Base-by-base conservation (phyloP, 2,888 invertebrate genomes). In the Himalopsyche kuldschensis region DNA sequence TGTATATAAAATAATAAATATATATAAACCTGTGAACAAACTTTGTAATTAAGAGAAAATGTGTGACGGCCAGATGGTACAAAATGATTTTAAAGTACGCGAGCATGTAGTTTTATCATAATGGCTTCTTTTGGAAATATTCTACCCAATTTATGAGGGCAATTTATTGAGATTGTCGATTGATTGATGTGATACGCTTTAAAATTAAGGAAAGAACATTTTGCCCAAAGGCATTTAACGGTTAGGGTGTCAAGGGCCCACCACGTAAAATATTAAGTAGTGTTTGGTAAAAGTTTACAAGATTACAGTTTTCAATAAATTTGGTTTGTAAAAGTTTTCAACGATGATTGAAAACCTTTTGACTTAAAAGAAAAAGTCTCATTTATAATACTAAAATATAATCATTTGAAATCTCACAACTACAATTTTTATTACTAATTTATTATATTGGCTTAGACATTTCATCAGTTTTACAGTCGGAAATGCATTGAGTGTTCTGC, bases 121-220 rank as follows among this genome's bases (percentile, higher is more conserved):
- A 83, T 80, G 80, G 77, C 83, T 80, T 80, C 76, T 83, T 82
- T 83, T 75, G 48, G 32, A 82, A 63, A 79, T 78, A 48, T 35
- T 32, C 63, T 41, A 69, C 35, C 41, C 78, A 63, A 82, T 82
- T 82, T 78, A 82, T 63, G 31, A 69, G 15, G 69, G 78, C 82
- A 78, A 82, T 82, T 78, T 55, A 24, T 78, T 69, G 63, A 78
- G 82, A 82, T 82, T 78, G 78, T 55, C 78, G 82, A 82, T 82
- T 82, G 82, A 82, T 82, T 82, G 82, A 82, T 82, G 78, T 78
- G 63, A 82, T 77, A 77, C 78, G 77, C 24, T 77, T 77, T 76
- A 77, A 77, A 47, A 63, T 80, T 69, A 69, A 69, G 69, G 30
- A 69, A 75, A 69, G 24, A 78, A 47, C 31, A 77, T 24, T 78